Evolutionary conservation across 1,140 invertebrate genomes (phyloP), one percentile per base, ranked within the genome.

Genomic region (Drusus annulatus): DNA sequence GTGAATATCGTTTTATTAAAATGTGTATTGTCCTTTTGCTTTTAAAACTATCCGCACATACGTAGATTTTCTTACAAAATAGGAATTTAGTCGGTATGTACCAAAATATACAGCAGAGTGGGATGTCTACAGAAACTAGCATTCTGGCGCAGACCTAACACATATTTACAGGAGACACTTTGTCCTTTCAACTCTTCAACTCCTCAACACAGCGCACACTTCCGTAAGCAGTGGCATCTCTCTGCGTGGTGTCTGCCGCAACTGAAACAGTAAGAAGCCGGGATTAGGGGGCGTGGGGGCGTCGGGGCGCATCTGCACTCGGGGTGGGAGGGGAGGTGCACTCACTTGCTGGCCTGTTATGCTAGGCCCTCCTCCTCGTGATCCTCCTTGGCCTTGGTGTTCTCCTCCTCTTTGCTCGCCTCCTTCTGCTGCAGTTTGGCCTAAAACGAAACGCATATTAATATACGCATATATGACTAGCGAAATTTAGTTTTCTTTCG

Each of bases 1-100:
- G 63, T 68, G 63, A 68, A 68, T 31, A 68, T 45, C 36, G 8
- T 68, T 68, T 36, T 31, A 68, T 45, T 68, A 17, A 17, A 68
- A 31, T 21, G 23, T 17, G 23, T 45, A 68, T 68, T 68, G 63
- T 68, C 63, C 63, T 31, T 60, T 31, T 36, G 25, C 28, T 68
- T 17, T 68, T n/a, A n/a, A 16, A 68, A 68, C 63, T 68, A 68
- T 36, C 31, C 63, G 28, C 63, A 31, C 63, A 36, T 31, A 17
- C 10, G 23, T 56, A 56, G 54, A 56, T 60, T 60, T 60, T 21
- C 56, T 60, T 60, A 60, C 17, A 60, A 60, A 60, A 60, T 60
- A 60, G 56, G 17, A 19, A 60, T 60, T 60, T 60, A 60, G 10
- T 60, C 23, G 2, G 23, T 60, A 60, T 60, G 56, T 60, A 23